Evolutionary conservation across 1,140 invertebrate genomes (phyloP), one percentile per base, ranked within the genome.

Genomic region (Drosophila tsacasi): DNA sequence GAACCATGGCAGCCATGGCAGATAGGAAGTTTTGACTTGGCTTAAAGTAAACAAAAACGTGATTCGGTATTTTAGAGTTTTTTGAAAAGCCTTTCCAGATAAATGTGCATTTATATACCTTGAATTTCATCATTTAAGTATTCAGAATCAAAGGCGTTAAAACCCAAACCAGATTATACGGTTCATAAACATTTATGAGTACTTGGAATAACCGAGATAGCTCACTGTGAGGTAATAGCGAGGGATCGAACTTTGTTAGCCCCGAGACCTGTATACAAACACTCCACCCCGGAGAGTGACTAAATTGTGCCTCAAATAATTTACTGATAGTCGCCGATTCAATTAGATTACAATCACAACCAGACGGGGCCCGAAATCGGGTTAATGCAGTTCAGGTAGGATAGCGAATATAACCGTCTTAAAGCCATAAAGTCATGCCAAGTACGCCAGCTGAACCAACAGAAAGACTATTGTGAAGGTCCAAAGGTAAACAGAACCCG

Each of bases 331-430:
- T 10, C 19, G 32, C 19, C 32, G 32, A 15, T 5, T 35, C 9
- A 25, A 49, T 27, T 63, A 40, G 58, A 47, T 55, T 46, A 75
- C 35, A 63, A 64, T 55, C 71, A 5, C 32, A 47, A 49, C 55
- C 72, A 75, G 50, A 40, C 72, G 72, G 72, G 72, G 71, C 72
- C 72, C 72, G 72, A 75, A 63, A 35, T 39, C 3, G 59, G 25
- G 23, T 40, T 62, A 42, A 35, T 30, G 44, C 44, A 55, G 7
- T 40, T 50, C n/a, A 54, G 47, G 40, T 42, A 30, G n/a, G 27
- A 75, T 30, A 23, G n/a, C 44, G 10, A 19, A 12, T 10, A 42
- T 68, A 57, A 57, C 27, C 27, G 23, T 40, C 46, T 61, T 37
- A 15, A 23, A 60, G 17, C 19, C 23, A 37, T 42, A 42, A 32